Base-by-base conservation (phyloP, 2,113 vertebrate genomes). In the Apistogramma diplotaenia region DNA sequence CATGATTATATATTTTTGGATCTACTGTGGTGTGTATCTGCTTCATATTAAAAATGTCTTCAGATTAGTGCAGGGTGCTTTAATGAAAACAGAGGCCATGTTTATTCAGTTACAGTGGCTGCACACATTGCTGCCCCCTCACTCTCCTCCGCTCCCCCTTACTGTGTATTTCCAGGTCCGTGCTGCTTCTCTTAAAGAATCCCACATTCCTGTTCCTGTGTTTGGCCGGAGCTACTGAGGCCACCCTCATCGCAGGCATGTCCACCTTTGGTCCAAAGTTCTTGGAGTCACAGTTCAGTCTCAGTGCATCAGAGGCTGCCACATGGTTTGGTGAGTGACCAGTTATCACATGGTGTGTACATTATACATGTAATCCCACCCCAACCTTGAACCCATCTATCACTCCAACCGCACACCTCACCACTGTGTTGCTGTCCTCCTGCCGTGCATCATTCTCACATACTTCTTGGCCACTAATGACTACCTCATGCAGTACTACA, bases 191-290 rank as follows among this genome's bases (percentile, higher is more conserved):
- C 19, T 81, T 99, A 56, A 98, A 95, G 93, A 99, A 98, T 75
- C 96, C 97, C 31, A 95, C 97, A 0, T 99, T 99, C 95, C 91
- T 98, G 85, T 97, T 97, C 90, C 95, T 99, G 49, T 99, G 98
- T 87, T 92, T 99, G 80, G 97, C 97, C 0, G 97, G 97, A 59
- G 98, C 98, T 0, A 97, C 97, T 0, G 98, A 99, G 89, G 96
- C 98, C 12, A 98, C 96, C 0, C 97, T 99, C 54, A 96, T 98
- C 6, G 95, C 97, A 0, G 96, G 97, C 79, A 97, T 99, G 97
- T 98, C 98, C 74, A 99, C 98, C 0, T 99, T 99, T 18, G 97
- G 98, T 2, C 98, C 98, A 88, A 99, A 99, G 92, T 98, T 98
- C 89, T 90, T 99, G 12, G 98, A 99, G 93, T 96, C 98, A 9